Base-by-base conservation (phyloP, 2,888 invertebrate species). In the Anorthoa munda region DNA sequence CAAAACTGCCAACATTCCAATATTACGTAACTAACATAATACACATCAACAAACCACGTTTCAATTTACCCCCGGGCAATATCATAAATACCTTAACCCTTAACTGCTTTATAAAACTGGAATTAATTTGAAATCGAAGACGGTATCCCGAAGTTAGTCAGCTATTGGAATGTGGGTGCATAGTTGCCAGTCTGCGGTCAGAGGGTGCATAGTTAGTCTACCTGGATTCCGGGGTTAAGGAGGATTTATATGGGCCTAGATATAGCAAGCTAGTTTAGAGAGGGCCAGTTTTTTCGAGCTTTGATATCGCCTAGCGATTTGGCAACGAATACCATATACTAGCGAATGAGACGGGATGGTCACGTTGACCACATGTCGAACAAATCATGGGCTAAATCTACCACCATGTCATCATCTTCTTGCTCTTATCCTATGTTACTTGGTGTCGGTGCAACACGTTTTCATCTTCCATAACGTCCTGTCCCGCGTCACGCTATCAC, bases 151-250 rank as follows among this genome's bases (percentile, higher is more conserved):
- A 74, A 79, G 85, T 79, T 78, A 76, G 78, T 53, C 58, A 87
- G 76, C 73, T 81, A 55, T 58, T 11, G 85, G 84, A 83, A 84
- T 88, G 84, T 69, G 79, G 79, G 74, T 79, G 83, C 84, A 89
- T 89, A 89, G 89, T 88, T 89, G 67, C 77, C 70, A 67, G 72
- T 68, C 74, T 68, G 88, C 83, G 89, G 89, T 84, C 88, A 79
- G 84, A 74, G 59, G 73, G 76, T 76, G 88, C 86, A 87, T 89
- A 86, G 88, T 89, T 87, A 68, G 80, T 50, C 69, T 72, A 77
- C 75, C 82, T 83, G 68, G 48, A 23, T 77, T 58, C 9, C 39
- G 39, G 9, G 39, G 39, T 39, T 9, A 77, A 67, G 81, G 26
- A 1, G 66, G 53, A 17, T 39, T 58, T 66, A 76, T 65, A 59